Evolutionary conservation across 2,113 vertebrate species (phyloP), one percentile per base, ranked within the genome.

Genomic region (Camelus dromedarius): DNA sequence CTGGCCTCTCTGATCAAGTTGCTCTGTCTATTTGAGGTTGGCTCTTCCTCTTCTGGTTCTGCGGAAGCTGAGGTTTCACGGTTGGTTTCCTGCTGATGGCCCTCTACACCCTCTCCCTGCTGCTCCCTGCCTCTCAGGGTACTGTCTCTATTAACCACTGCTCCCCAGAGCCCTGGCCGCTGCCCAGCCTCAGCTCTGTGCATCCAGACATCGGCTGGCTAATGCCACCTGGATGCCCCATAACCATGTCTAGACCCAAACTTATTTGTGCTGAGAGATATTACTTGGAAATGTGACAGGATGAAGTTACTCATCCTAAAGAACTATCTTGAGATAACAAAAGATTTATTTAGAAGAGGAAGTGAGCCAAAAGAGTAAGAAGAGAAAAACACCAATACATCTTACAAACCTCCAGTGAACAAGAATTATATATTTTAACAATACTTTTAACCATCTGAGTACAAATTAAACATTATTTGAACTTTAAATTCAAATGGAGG

Each of bases 401-500:
- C 28, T 69, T 73, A 64, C 20, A 95, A 91, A 46, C 80, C 32
- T 85, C 76, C 46, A 70, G 19, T 35, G n/a, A 81, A 28, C n/a
- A n/a, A 96, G 58, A 91, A 91, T 70, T 35, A 46, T 12, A 77
- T 87, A 56, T 60, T 92, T 79, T 79, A 90, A 70, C 7, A 69
- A 54, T 73, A 89, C 30, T 92, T 89, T 30, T 32, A 95, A 50
- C 35, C 35, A 88, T 38, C 30, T 93, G 66, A 95, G 30, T 80
- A 66, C n/a, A 96, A 64, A 48, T 64, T 77, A 91, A 91, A 93
- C 8, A 12, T 84, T 56, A 62, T 66, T 76, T 89, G 48, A 93
- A 96, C n/a, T 60, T 76, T 4, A 76, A n/a, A n/a, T 93, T 94
- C 89, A 94, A 92, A 72, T 70, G 66, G 91, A 91, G 48, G 22